Evolutionary conservation across 2,797 vertebrate species (phyloP).

Genomic region (Bryconaethiops microstoma): DNA sequence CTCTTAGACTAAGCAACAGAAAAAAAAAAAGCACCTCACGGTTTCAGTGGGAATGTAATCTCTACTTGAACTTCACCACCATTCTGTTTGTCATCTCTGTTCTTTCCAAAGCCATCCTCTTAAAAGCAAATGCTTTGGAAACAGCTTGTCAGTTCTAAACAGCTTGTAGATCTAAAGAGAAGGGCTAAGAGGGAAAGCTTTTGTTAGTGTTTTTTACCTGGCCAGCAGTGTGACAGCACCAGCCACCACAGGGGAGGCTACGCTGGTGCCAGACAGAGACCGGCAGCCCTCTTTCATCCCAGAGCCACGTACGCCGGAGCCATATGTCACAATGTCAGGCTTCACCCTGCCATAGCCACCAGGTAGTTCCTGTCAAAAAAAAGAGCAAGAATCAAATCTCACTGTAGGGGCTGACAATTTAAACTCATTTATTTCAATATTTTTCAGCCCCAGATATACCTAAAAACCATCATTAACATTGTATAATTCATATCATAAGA

Average conservation of each 20-base stretch:
- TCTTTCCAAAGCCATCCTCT: background rate
- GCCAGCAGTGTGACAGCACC: slow-evolving; percentile 94
- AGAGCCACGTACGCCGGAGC: slow-evolving; percentile 95
- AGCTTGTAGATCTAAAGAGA: background rate
- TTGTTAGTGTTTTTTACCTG: slow-evolving; percentile 76
- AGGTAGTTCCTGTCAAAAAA: slow-evolving; percentile 86
- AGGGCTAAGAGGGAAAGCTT: background rate
- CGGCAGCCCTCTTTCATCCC: slow-evolving; percentile 98
- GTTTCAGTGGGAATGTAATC: background rate
- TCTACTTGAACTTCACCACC: background rate
- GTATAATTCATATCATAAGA: no score
- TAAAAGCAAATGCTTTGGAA: background rate
- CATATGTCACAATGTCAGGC: slow-evolving; percentile 96
- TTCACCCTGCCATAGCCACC: slow-evolving; percentile 96
- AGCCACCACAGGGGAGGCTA: slow-evolving; percentile 96
- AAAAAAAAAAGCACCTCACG: background rate
- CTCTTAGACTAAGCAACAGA: background rate
- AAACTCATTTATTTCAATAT: background rate
- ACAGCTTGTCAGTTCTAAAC: background rate
- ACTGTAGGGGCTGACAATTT: background rate
- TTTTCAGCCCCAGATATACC: background rate
- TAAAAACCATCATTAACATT: no score
- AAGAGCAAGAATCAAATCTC: background rate
- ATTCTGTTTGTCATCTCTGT: background rate
- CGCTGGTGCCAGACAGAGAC: slow-evolving; percentile 95